phyloP scores from a whole-genome alignment of 1,140 invertebrate genomes.

The Lordiphosa clarofinis region DNA sequence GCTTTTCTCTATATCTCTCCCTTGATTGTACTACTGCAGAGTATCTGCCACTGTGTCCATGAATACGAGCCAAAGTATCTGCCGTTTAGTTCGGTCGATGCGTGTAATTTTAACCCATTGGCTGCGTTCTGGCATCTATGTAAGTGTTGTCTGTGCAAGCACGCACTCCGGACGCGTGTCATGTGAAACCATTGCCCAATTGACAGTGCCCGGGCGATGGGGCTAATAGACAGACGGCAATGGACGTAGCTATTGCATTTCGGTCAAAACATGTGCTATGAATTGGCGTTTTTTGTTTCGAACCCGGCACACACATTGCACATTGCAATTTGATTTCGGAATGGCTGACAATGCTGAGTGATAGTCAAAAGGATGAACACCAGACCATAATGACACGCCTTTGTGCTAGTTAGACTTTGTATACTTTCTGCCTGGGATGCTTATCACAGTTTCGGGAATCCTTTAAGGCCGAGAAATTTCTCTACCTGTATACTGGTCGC shows the following conservation, averaged over 20 bases:
- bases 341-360: conserved; percentile 26
- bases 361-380: conserved; percentile 29
- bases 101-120: conserved; percentile 60
- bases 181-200: conserved; percentile 61
- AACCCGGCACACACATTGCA: conserved; percentile 38
- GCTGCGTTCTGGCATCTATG: conserved; percentile 38
- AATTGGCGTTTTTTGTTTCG: conserved; percentile 57
- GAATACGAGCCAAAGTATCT: conserved; percentile 29
- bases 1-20: too few species aligned
- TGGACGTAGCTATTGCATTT: conserved; percentile 21
- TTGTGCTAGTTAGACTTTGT: conserved; percentile 11
- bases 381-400: conserved; percentile 13
- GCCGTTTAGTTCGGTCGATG: conserved; percentile 58
- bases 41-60: conserved; percentile 35
- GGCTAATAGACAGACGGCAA: conserved; percentile 32
- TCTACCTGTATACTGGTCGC: too few species aligned
- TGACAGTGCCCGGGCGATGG: conserved; percentile 54
- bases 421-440: too few species aligned
- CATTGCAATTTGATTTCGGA: conserved; percentile 54
- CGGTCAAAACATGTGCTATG: conserved; percentile 38
- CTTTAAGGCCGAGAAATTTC: too few species aligned
- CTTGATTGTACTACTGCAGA: too few species aligned
- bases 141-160: neutral
- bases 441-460: too few species aligned
- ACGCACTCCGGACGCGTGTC: conserved; percentile 31